A percentile compares a stretch with the other conserved stretches of the same genome.
Conservation (phyloP, 2,797 vertebrate genomes). For the Lithobates sylvaticus region DNA sequence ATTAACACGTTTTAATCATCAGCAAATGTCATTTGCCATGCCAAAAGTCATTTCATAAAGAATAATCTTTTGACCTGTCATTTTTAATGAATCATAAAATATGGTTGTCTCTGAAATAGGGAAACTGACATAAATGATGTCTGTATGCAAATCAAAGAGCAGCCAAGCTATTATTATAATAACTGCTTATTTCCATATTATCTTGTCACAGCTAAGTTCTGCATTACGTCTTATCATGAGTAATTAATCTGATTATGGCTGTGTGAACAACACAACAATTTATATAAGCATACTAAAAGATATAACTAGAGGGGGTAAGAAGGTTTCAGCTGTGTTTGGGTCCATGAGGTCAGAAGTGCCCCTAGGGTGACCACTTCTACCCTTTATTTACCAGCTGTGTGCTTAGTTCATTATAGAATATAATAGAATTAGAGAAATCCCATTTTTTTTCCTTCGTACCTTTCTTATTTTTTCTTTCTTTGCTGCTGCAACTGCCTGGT, state of each 20-base stretch:
- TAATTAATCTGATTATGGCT: background rate
- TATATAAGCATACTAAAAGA: background rate
- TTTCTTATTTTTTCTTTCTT: too few species aligned
- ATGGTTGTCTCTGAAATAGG: background rate
- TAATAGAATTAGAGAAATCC: too few species aligned
- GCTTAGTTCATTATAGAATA: too few species aligned
- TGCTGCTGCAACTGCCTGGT: too few species aligned
- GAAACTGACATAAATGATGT: background rate
- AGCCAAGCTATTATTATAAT: background rate
- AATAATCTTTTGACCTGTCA: background rate
- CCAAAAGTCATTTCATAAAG: background rate
- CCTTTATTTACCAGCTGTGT: too few species aligned
- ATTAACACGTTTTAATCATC: slow-evolving; percentile 19
- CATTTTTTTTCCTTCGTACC: too few species aligned
- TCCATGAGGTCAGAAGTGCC: too few species aligned
- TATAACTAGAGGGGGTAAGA: background rate
- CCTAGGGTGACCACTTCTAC: too few species aligned
- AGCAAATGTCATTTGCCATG: background rate
- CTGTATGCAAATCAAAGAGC: background rate
- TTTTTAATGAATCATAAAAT: background rate
- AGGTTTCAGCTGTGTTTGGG: too few species aligned
- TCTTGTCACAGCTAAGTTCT: background rate
- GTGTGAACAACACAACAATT: background rate
- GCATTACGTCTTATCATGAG: background rate
- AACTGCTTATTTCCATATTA: background rate